Evolutionary conservation across 2,888 invertebrate genomes (phyloP).

Genomic region (Ichneumon xanthorius): DNA sequence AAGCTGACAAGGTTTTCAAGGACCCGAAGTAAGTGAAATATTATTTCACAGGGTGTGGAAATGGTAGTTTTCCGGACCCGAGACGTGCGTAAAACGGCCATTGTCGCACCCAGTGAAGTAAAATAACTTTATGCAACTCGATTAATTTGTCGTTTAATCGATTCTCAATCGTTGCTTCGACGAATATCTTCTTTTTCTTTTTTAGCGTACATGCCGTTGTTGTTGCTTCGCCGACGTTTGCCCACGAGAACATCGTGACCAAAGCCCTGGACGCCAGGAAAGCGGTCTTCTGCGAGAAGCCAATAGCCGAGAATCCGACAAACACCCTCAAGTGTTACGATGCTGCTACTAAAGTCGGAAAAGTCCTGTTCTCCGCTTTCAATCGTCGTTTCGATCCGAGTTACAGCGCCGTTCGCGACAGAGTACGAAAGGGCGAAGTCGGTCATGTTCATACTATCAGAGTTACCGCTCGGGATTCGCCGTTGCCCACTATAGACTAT

Average conservation of each 20-base stretch:
- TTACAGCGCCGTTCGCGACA: conserved; percentile 85
- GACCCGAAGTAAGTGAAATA: conserved; percentile 85
- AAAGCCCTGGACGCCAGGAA: conserved; percentile 87
- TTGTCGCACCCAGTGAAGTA: no score
- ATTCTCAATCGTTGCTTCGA: not conserved
- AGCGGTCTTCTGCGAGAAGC: conserved; percentile 90
- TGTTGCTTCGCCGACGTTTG: conserved; percentile 87
- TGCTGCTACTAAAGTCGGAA: conserved; percentile 86
- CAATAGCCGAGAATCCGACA: conserved; percentile 87
- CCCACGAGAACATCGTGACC: conserved; percentile 87
- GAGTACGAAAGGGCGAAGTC: conserved; percentile 87
- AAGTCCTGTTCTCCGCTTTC: conserved; percentile 88
- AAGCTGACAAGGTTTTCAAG: conserved; percentile 85
- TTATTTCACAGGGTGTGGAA: no score
- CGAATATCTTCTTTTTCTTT: not conserved
- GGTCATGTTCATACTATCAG: conserved; percentile 89
- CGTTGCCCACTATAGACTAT: conserved; percentile 88
- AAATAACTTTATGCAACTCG: no score
- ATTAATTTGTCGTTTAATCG: no score
- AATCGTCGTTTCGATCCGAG: conserved; percentile 90
- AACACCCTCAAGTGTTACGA: conserved; percentile 87
- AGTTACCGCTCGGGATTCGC: conserved; percentile 88
- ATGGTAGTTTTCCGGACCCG: no score
- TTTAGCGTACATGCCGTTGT: conserved; percentile 86
- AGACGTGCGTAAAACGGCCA: no score